phyloP scores from a whole-genome alignment of 1,140 invertebrate species.

The Sminthurides bifidus region DNA sequence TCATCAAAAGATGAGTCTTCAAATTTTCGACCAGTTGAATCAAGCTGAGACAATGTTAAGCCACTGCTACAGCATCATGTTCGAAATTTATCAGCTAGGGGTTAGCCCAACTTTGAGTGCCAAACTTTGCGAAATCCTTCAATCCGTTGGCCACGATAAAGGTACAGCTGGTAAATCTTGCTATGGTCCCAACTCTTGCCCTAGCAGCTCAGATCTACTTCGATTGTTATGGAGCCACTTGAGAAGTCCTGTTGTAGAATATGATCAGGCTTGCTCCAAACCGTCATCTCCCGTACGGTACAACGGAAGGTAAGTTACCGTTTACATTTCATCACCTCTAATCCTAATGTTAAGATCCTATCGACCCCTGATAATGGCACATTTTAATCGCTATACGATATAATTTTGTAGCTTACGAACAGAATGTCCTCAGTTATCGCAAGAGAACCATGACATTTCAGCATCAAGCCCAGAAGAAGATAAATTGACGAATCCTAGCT shows the following conservation, averaged over 20 bases:
- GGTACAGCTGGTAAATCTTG: too few relatives aligned
- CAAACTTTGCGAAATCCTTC: too few relatives aligned
- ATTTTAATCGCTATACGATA: not conserved
- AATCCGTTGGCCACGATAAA: too few relatives aligned
- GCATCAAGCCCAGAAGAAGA: not conserved
- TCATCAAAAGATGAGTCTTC: slow-evolving; percentile 8
- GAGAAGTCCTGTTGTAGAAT: slow-evolving; percentile 4
- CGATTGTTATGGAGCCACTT: not conserved
- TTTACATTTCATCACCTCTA: not conserved
- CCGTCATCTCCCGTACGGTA: not conserved
- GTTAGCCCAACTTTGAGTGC: not conserved
- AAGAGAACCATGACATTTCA: not conserved
- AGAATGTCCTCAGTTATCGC: not conserved
- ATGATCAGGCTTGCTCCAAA: not conserved
- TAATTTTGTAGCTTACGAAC: not conserved
- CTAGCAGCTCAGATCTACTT: too few relatives aligned
- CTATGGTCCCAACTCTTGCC: too few relatives aligned
- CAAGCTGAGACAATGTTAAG: slow-evolving; percentile 1
- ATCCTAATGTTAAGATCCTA: too few relatives aligned
- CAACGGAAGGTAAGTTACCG: not conserved
- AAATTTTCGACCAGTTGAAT: slow-evolving; percentile 13
- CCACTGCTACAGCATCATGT: not conserved
- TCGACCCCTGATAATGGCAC: too few relatives aligned
- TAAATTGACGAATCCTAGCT: not conserved
- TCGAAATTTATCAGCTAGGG: not conserved